Base-by-base conservation (phyloP, 2,888 invertebrate genomes). In the Perizoma flavofasciatum region DNA sequence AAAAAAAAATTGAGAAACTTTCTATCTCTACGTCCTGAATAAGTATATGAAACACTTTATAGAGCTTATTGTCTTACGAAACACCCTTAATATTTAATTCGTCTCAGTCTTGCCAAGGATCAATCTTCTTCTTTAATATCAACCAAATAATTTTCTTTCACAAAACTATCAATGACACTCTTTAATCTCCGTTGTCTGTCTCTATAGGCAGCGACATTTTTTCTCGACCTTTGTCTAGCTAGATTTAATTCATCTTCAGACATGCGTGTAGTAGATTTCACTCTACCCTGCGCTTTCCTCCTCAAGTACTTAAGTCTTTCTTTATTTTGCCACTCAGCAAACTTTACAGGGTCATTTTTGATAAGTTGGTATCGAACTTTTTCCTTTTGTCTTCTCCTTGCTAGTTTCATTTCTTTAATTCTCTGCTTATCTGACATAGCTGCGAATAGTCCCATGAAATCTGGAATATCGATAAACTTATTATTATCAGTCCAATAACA, bases 381-480 rank as follows among this genome's bases (percentile, higher is more conserved):
- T 63, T 67, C 66, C 45, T 63, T 65, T 39, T 56, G 59, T 46
- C 66, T 54, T 60, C 66, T 69, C 55, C 67, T 52, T 56, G 62
- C 57, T 59, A 59, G 52, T 59, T 50, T 66, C 53, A 62, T 58
- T 68, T 65, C 58, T 59, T 49, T 61, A 11, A 59, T 65, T 60
- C 61, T 57, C 37, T 61, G 61, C 44, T 55, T 59, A 45, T 45
- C 45, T 6, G 11, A 5, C 45, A 45, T 45, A 6, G 49, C 59
- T 63, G 37, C 45, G 40, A 47, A 47, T 37, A 46, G 32, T 54
- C 62, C 45, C 7, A 45, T 45, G 11, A 22, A 45, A 45, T 45
- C 45, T 45, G 45, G 2, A 45, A 45, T 4, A 39, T 39, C 39
- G 9, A 39, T 39, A 22, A 45, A 22, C 22, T n/a, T 22, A 45